Base-by-base conservation (phyloP, 2,797 vertebrate species). In the Acanthornis magna region DNA sequence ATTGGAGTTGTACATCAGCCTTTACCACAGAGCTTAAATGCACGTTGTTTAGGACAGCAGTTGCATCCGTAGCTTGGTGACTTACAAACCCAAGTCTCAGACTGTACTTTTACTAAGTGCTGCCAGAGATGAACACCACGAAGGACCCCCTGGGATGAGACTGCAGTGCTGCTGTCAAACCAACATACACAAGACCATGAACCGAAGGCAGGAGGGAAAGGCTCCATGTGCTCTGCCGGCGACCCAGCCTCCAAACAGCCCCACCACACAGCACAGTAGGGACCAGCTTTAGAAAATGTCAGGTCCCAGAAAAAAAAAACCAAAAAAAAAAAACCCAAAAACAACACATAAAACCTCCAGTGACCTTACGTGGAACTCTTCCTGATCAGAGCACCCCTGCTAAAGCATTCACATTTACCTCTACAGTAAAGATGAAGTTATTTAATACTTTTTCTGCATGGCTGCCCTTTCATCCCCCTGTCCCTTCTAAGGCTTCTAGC, bases 211-310 rank as follows among this genome's bases (percentile, higher is more conserved):
- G 8, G 13, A 75, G 36, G 11, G 20, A 36, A 58, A 21, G 36
- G 6, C n/a, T 45, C 30, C 0, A 0, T 3, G 4, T 16, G 2
- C 0, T 1, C 40, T 78, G 47, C 53, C 32, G 36, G 36, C 30
- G 16, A 51, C 12, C 20, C 65, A 50, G 29, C 2, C 38, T 38
- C 38, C 38, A 38, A 38, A 30, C 27, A 84, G 38, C 47, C 63
- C 65, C 66, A 16, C 15, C 29, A 13, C 23, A 51, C 51, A 70
- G 14, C 61, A 61, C 1, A 8, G 19, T 2, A 38, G 11, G 29
- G 11, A 57, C 10, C 26, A 57, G 48, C 16, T 25, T 32, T 42
- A 25, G 38, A 48, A 74, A 77, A 29, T 5, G 26, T 25, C 47
- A 51, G 23, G n/a, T 34, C 7, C 7, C 25, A 13, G 13, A 16